These are phyloP conservation scores for Bradysia coprophila DNA, from an alignment of 1,140 invertebrate genomes.

Conservation along the genomic window DNA sequence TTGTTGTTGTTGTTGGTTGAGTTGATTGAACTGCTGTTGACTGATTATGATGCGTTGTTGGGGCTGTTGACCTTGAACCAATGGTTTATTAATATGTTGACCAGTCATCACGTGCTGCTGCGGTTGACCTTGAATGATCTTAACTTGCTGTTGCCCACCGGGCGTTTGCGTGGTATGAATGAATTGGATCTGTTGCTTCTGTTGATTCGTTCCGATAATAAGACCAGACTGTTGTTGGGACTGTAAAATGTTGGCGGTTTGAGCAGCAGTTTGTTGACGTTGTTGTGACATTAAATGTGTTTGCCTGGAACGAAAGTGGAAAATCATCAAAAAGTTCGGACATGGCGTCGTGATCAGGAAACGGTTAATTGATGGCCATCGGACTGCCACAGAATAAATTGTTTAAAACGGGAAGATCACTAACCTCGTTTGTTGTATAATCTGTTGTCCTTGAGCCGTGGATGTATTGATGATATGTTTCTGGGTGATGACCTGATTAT, in stretches of 20 bases:
- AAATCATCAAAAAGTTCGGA: no score
- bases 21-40: conserved; percentile 33
- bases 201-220: no score
- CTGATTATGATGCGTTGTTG: conserved; percentile 12
- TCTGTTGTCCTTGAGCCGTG: conserved; percentile 20
- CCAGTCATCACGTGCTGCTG: no score
- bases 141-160: conserved; percentile 11
- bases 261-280: conserved; percentile 2
- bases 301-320: conserved; percentile 13
- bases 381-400: no score
- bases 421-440: no score
- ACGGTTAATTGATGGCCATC: no score
- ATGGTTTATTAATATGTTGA: no score
- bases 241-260: conserved; percentile 1
- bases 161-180: neutral
- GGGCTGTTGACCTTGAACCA: conserved; percentile 5
- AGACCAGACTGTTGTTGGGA: neutral
- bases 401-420: no score
- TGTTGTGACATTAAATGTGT: conserved; percentile 18
- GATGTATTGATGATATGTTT: conserved; percentile 21
- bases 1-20: conserved; percentile 32
- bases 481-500: conserved; percentile 18
- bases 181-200: conserved; percentile 2
- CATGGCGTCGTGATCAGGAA: no score
- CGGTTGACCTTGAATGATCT: conserved; percentile 13